Evolutionary conservation across 1,140 invertebrate genomes (phyloP).

Genomic region (Luehdorfia chinensis): DNA sequence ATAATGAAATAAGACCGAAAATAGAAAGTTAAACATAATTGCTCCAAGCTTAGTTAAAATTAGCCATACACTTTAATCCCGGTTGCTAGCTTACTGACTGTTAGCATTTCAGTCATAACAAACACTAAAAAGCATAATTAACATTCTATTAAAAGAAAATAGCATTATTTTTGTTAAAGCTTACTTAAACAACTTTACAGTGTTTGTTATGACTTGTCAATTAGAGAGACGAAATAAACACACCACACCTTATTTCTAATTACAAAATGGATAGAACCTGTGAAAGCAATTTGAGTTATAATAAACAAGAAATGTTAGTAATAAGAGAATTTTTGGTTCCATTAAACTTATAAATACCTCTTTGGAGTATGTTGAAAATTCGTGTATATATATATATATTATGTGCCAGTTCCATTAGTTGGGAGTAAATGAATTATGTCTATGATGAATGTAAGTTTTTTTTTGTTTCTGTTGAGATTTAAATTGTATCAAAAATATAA

Average conservation of each 20-base stretch:
- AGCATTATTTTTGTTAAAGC: neutral
- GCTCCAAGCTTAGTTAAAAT: constrained; percentile 9
- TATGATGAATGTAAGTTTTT: no score
- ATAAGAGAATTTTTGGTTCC: constrained; percentile 7
- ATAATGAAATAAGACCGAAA: constrained; percentile 5
- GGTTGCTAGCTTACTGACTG: constrained; percentile 14
- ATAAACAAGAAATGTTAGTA: constrained; percentile 8
- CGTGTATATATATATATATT: neutral
- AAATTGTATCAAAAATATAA: no score
- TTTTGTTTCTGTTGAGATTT: no score
- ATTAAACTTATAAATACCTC: constrained; percentile 6
- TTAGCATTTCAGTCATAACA: constrained; percentile 15
- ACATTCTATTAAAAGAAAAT: constrained; percentile 4
- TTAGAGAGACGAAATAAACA: constrained; percentile 40
- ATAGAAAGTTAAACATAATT: constrained; percentile 12
- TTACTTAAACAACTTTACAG: constrained; percentile 12
- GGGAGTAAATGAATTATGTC: neutral
- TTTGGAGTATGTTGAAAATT: constrained; percentile 3
- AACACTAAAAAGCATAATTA: constrained; percentile 10
- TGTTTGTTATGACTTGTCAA: constrained; percentile 21
- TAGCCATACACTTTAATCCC: constrained; percentile 13
- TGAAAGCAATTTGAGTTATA: constrained; percentile 22
- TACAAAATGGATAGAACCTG: constrained; percentile 50
- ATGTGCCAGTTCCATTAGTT: neutral
- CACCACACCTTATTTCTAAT: constrained; percentile 69